Conservation (phyloP, 2,797 vertebrate species). For the Lerista edwardsae region DNA sequence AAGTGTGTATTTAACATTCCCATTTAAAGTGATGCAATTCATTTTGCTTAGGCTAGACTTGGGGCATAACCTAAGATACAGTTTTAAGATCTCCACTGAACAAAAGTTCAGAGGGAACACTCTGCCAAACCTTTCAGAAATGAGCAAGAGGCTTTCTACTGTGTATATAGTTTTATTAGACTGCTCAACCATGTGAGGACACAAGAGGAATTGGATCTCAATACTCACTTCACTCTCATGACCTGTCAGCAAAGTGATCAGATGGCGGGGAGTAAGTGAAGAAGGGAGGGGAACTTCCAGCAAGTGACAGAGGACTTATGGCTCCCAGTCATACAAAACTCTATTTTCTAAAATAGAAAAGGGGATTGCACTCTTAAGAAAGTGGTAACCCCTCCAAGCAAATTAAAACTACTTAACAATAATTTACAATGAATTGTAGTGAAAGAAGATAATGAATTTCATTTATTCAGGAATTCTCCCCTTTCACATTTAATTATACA, state of each 20-base stretch:
- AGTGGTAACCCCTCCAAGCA: not conserved
- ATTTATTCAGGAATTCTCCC: not conserved
- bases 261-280: slow-evolving; percentile 17
- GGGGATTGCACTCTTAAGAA: not conserved
- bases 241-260: slow-evolving; percentile 34
- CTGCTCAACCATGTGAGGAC: not conserved
- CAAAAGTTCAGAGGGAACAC: not conserved
- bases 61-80: not conserved
- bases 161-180: not conserved
- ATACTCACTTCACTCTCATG: slow-evolving; percentile 27
- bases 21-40: not conserved
- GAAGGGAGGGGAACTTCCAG: not conserved
- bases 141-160: not conserved
- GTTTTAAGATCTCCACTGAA: not conserved
- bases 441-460: not conserved
- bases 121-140: not conserved
- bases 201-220: slow-evolving; percentile 24
- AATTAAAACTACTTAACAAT: no score
- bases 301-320: not conserved
- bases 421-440: no score
- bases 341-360: slow-evolving; percentile 5
- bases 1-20: not conserved
- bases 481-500: not conserved
- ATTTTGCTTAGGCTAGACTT: not conserved
- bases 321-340: not conserved